Conservation (phyloP, 2,113 vertebrate genomes). For the Mormyrus iriodes region DNA sequence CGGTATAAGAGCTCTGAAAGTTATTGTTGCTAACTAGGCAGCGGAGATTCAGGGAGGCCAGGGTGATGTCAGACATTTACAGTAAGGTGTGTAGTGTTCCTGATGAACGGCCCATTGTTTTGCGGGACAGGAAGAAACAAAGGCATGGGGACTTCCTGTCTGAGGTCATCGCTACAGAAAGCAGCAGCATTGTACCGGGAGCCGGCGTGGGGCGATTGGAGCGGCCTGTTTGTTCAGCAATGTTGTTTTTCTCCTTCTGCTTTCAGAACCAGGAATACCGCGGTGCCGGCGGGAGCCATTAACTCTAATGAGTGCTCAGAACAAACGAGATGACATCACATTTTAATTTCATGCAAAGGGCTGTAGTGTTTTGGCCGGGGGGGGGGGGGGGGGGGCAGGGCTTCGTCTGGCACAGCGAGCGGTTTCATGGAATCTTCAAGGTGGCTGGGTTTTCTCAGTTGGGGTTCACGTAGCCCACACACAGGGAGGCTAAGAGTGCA, state of each 20-base stretch:
- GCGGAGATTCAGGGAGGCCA: not conserved
- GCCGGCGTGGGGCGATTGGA: slow-evolving; percentile 47
- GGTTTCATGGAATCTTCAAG: slow-evolving; percentile 31
- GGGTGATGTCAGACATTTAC: not conserved
- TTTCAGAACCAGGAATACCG: slow-evolving; percentile 54
- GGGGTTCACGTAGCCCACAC: not conserved
- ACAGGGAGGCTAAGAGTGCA: not conserved
- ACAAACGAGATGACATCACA: slow-evolving; percentile 50
- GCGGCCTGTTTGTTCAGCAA: slow-evolving; percentile 41
- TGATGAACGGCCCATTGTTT: slow-evolving; percentile 59
- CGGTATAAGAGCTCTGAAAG: not conserved
- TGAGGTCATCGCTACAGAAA: slow-evolving; percentile 55
- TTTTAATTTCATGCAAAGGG: slow-evolving; percentile 43
- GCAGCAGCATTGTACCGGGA: slow-evolving; percentile 40
- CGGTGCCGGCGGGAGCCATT: slow-evolving; percentile 41
- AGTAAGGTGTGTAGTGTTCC: slow-evolving; percentile 35
- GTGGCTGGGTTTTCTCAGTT: slow-evolving; percentile 3
- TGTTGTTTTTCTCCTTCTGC: slow-evolving; percentile 36
- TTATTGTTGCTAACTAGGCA: not conserved
- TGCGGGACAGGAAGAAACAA: slow-evolving; percentile 60
- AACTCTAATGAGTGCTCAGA: slow-evolving; percentile 50
- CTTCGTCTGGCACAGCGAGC: slow-evolving; percentile 28
- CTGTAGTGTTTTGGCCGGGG: slow-evolving; percentile 30
- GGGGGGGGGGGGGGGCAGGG: not conserved
- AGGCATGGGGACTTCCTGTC: slow-evolving; percentile 55